A percentile compares a stretch with the other conserved stretches of the same genome.
Evolutionary conservation across 2,113 vertebrate genomes (phyloP).

Genomic region (Capreolus pygargus): DNA sequence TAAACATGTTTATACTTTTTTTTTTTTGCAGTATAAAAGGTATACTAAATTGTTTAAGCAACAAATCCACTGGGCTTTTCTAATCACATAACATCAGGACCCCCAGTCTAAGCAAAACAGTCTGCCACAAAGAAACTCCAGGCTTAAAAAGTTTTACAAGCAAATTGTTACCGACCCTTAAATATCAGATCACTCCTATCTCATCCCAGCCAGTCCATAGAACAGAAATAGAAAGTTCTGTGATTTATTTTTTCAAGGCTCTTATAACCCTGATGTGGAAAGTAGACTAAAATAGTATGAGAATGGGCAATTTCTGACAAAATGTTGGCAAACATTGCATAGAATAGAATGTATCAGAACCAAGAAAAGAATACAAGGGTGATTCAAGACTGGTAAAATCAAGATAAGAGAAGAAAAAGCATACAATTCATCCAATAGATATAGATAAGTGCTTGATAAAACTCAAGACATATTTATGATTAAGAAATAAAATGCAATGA

Average conservation of each 20-base stretch:
- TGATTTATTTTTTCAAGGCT: neutral
- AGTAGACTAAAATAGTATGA: neutral
- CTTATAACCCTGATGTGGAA: neutral
- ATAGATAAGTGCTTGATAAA: neutral
- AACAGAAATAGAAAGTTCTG: neutral
- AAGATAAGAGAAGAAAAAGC: neutral
- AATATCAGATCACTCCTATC: neutral
- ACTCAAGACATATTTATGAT: neutral
- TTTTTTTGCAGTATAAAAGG: neutral
- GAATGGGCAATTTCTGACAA: neutral
- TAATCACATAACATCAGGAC: neutral
- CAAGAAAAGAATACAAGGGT: neutral
- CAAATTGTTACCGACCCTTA: neutral
- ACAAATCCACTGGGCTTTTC: neutral
- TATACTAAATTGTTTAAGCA: neutral
- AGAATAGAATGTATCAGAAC: neutral
- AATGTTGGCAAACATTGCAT: neutral
- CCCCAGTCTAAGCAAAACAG: neutral
- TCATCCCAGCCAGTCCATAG: neutral
- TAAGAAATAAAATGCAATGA: neutral
- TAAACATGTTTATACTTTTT: neutral
- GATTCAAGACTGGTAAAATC: neutral
- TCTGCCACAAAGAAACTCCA: neutral
- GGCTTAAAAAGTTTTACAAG: neutral
- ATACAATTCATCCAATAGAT: neutral